Evolutionary conservation across 2,888 invertebrate species (phyloP), one percentile per base, ranked within the genome.

Genomic region (Teleogryllus oceanicus): DNA sequence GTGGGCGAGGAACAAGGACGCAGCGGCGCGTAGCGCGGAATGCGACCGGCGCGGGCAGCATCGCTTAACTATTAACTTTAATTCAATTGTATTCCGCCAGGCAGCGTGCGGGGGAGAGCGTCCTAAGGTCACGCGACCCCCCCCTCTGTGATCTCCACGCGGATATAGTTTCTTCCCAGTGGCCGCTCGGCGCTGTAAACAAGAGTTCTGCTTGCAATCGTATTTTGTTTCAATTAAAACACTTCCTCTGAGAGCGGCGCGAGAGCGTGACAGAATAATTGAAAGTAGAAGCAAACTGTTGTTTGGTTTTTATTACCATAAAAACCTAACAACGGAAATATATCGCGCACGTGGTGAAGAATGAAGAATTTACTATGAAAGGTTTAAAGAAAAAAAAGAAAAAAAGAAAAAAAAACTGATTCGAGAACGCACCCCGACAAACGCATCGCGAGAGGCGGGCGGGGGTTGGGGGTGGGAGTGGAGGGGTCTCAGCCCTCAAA

Each of bases 31-130:
- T 13, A 3, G 16, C 16, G n/a, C 8, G n/a, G 62, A 62, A 62
- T n/a, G 62, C n/a, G n/a, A 62, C 62, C 62, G 11, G 13, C 62
- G 62, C n/a, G n/a, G 16, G 11, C 62, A 62, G 13, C 62, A 5
- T 11, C 62, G 16, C 16, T 62, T n/a, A 13, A 62, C 16, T 62
- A 62, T 62, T 62, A 62, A 62, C n/a, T 62, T 62, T 62, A 62
- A 62, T 62, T 62, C 13, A 62, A 62, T 62, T 62, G n/a, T 62
- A 62, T 62, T 62, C 62, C 62, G n/a, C 62, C 62, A n/a, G n/a
- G 62, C 62, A 62, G n/a, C 13, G 62, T 62, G 4, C 62, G 12
- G 8, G 12, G 62, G 62, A 62, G 16, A 16, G 62, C 62, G 62
- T 62, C 62, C 62, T 4, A 11, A 62, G 62, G 62, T 16, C 62